Evolutionary conservation across 2,113 vertebrate species (phyloP).

Genomic region (Herpetotheres cachinnans): DNA sequence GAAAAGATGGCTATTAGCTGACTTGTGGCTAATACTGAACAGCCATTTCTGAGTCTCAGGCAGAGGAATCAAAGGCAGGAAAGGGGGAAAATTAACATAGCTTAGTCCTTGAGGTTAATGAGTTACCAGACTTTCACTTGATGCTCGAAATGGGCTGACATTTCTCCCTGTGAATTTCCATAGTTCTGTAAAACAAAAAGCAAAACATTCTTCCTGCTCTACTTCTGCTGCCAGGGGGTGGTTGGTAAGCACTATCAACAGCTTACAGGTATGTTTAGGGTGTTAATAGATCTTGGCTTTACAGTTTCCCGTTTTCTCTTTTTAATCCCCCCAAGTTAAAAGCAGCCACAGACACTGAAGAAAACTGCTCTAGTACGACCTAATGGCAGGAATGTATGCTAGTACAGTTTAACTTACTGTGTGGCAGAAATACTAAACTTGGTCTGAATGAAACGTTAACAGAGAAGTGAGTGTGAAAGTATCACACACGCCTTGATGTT

Average conservation of each 20-base stretch:
- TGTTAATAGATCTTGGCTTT: neutral
- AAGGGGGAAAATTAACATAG: neutral
- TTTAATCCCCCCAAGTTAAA: neutral
- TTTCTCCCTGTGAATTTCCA: neutral
- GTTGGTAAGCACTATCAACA: neutral
- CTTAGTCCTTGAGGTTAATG: neutral
- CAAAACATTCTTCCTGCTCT: neutral
- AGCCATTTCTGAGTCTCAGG: neutral
- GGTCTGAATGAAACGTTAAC: neutral
- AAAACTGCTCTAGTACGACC: neutral
- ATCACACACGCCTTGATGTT: neutral
- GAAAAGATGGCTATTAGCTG: neutral
- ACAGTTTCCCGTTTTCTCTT: neutral
- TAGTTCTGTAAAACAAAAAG: neutral
- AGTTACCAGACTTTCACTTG: neutral
- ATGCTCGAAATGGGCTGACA: neutral
- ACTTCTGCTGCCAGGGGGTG: neutral
- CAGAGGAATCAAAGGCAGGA: neutral
- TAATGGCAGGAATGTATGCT: neutral
- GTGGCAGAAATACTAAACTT: neutral
- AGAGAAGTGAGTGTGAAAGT: neutral
- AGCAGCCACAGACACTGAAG: neutral
- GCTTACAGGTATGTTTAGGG: neutral
- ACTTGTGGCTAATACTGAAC: neutral
- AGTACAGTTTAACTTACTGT: neutral